These are phyloP conservation scores for Papilio protenor DNA, from an alignment of 2,888 invertebrate genomes.

Conservation along the genomic window DNA sequence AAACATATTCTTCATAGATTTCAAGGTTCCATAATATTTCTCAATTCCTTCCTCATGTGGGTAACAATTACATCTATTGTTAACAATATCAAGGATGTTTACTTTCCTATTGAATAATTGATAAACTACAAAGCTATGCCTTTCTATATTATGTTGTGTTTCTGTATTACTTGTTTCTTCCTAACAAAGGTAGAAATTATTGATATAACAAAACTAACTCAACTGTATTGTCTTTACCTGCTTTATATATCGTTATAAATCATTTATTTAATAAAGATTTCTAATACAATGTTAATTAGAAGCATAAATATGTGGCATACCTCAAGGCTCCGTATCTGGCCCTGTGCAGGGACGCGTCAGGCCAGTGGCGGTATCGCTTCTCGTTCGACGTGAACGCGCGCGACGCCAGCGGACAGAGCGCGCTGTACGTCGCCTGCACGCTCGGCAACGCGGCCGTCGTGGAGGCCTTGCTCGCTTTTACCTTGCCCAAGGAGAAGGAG, in stretches of 20 bases:
- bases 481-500: constrained; percentile 48
- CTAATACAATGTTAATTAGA: background rate
- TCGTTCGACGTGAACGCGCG: constrained; percentile 97
- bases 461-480: constrained; percentile 86
- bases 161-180: too few species aligned
- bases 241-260: background rate
- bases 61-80: background rate
- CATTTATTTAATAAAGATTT: background rate
- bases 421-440: constrained; percentile 94
- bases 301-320: background rate
- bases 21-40: background rate
- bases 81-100: background rate
- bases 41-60: background rate
- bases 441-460: constrained; percentile 92
- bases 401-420: constrained; percentile 95
- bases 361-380: constrained; percentile 92
- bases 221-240: background rate
- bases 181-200: background rate
- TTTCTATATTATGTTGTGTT: background rate
- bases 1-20: too few species aligned
- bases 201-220: background rate
- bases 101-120: background rate
- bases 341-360: constrained; percentile 85
- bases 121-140: background rate
- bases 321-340: background rate